Conservation (phyloP, 2,797 vertebrate species). For the Cyprinella venusta region DNA sequence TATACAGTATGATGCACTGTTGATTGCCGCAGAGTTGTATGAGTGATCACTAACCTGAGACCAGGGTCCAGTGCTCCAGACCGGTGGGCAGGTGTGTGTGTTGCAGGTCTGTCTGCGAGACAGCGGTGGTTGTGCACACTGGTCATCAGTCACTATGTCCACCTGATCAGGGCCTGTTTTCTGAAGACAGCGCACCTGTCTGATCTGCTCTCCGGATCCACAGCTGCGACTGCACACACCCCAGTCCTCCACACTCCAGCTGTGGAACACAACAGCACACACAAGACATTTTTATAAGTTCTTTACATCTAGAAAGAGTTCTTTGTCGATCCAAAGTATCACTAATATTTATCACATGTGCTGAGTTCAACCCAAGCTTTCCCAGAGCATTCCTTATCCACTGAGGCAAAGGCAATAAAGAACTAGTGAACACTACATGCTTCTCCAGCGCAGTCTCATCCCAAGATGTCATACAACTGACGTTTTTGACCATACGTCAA, state of each 20-base stretch:
- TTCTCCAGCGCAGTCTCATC: no score
- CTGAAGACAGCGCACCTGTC: slow-evolving; percentile 79
- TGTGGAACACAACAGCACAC: slow-evolving; percentile 62
- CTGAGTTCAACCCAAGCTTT: not conserved
- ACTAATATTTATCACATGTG: slow-evolving; percentile 12
- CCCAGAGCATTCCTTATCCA: not conserved
- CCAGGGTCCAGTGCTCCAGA: slow-evolving; percentile 84
- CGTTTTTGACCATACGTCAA: no score
- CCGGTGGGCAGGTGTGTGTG: slow-evolving; percentile 80
- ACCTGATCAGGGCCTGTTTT: slow-evolving; percentile 67
- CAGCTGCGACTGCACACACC: slow-evolving; percentile 83
- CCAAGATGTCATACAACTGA: no score
- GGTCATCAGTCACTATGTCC: slow-evolving; percentile 69
- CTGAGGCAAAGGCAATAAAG: not conserved
- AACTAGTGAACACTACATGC: no score
- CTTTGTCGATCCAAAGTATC: not conserved
- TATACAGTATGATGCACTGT: not conserved
- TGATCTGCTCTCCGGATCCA: slow-evolving; percentile 81
- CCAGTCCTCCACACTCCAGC: slow-evolving; percentile 89
- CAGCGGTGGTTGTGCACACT: slow-evolving; percentile 74
- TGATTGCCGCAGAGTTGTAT: not conserved
- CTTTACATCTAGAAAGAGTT: not conserved
- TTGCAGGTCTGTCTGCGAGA: slow-evolving; percentile 77
- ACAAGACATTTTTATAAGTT: slow-evolving; percentile 5
- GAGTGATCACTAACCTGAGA: slow-evolving; percentile 78